These are phyloP conservation scores for Tetramorium parvispinum DNA, from an alignment of 1,140 invertebrate species.

Conservation along the genomic window DNA sequence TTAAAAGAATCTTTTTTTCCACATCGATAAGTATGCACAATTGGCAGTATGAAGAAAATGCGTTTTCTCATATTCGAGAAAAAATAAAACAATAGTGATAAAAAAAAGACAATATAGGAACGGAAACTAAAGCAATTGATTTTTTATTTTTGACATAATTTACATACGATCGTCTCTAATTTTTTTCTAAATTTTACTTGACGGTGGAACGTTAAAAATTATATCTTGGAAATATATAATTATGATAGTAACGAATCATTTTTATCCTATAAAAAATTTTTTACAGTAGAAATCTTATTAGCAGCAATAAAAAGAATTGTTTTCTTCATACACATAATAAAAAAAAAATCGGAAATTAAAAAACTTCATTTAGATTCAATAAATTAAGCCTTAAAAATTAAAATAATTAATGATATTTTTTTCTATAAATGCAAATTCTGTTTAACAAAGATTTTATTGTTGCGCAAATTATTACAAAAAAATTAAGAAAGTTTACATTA, in stretches of 20 bases:
- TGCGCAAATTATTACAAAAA: not conserved
- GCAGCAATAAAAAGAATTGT: too few relatives aligned
- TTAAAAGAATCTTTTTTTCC: not conserved
- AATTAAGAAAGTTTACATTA: not conserved
- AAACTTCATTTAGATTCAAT: not conserved
- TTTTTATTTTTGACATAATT: slow-evolving; percentile 28
- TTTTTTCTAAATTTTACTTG: slow-evolving; percentile 5
- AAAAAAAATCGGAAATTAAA: not conserved
- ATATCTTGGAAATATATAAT: not conserved
- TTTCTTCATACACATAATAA: not conserved
- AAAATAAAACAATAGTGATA: not conserved
- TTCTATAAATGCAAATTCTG: not conserved
- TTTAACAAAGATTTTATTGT: slow-evolving; percentile 1
- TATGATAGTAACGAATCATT: not conserved
- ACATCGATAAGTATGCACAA: not conserved
- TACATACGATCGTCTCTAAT: not conserved
- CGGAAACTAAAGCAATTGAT: not conserved
- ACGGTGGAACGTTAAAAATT: not conserved
- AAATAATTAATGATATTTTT: not conserved
- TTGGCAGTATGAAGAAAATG: not conserved
- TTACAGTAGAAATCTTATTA: not conserved
- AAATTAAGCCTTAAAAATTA: not conserved
- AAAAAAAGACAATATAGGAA: not conserved
- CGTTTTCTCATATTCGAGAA: slow-evolving; percentile 12
- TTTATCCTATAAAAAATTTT: not conserved